Percentiles rank a stretch among this genome's conserved stretches.
Evolutionary conservation across 2,797 vertebrate genomes (phyloP).

Genomic region (Phyllotis vaccarum): DNA sequence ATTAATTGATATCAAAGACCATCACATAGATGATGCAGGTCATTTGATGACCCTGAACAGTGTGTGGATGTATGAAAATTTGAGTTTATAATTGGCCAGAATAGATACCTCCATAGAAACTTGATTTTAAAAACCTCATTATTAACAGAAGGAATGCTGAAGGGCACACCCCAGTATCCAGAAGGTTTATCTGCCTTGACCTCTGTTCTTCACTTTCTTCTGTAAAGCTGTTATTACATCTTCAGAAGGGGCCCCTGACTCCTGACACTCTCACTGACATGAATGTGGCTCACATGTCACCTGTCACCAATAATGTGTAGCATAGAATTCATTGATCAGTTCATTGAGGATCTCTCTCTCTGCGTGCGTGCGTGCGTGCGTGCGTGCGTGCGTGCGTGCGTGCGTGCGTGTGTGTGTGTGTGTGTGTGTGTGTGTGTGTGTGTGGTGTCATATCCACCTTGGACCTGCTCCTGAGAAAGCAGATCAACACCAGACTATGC

Average conservation of each 20-base stretch:
- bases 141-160: background rate
- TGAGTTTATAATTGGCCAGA: background rate
- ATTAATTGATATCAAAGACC: background rate
- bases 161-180: background rate
- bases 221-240: too few species aligned
- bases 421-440: too few species aligned
- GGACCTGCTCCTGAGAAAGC: background rate
- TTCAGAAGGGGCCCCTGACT: background rate
- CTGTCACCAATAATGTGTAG: background rate
- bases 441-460: fast-evolving
- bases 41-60: background rate
- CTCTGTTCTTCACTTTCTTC: too few species aligned
- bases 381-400: too few species aligned
- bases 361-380: too few species aligned
- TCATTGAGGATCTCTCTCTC: background rate
- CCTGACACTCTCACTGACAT: too few species aligned
- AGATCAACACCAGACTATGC: background rate
- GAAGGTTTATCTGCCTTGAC: background rate
- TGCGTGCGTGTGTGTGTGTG: too few species aligned
- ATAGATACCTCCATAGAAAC: background rate
- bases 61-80: background rate
- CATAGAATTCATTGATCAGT: too few species aligned
- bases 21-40: background rate
- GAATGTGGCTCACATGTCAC: background rate
- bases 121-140: too few species aligned